These are phyloP conservation scores for Dichetophora obliterata DNA, from an alignment of 2,888 invertebrate genomes.

Conservation along the genomic window DNA sequence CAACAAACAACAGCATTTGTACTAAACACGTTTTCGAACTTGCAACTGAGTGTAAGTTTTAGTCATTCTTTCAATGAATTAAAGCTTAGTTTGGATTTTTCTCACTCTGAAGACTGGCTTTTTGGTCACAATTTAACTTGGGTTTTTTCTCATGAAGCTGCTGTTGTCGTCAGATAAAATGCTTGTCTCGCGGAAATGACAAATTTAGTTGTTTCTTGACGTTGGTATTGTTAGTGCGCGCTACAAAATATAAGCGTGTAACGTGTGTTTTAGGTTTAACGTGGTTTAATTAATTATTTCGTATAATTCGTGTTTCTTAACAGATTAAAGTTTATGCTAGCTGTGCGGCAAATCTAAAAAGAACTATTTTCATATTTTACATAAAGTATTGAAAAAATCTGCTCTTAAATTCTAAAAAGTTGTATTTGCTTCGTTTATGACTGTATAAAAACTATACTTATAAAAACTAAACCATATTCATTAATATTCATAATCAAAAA, in stretches of 20 bases:
- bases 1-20: no score
- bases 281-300: not conserved
- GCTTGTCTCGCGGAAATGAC: slow-evolving; percentile 7
- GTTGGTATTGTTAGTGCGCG: not conserved
- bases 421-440: no score
- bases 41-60: not conserved
- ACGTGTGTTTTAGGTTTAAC: not conserved
- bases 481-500: no score
- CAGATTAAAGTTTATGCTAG: no score
- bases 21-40: not conserved
- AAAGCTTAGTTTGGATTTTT: not conserved
- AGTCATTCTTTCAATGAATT: not conserved
- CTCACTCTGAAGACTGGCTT: not conserved
- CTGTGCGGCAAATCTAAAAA: no score
- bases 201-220: slow-evolving; percentile 20
- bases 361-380: no score
- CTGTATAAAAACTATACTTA: no score
- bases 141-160: slow-evolving; percentile 8
- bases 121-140: no score
- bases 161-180: slow-evolving; percentile 17
- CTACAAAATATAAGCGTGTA: not conserved
- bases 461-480: no score
- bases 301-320: not conserved
- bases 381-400: no score
- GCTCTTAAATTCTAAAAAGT: no score